Percentiles rank a stretch among this genome's conserved stretches.
These are phyloP conservation scores for Rhincodon typus DNA, from an alignment of 2,797 vertebrate species.

Conservation along the genomic window DNA sequence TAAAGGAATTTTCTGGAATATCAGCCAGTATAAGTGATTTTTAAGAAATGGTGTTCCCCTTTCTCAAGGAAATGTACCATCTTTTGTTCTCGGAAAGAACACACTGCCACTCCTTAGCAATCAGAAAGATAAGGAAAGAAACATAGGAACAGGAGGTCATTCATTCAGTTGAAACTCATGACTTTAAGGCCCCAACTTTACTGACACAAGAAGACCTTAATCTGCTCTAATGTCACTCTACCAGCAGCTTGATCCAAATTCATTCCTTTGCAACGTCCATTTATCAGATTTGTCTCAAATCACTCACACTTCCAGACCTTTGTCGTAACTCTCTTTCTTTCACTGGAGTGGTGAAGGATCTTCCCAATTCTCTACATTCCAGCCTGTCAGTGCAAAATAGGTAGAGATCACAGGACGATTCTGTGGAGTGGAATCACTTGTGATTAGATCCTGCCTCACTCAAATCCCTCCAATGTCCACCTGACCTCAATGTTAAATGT, in stretches of 20 bases:
- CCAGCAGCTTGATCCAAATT: not conserved
- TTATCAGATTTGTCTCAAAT: not conserved
- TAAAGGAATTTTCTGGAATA: not conserved
- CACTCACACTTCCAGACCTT: not conserved
- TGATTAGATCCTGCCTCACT: not conserved
- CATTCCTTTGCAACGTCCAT: not conserved
- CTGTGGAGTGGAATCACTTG: not conserved
- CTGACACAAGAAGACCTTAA: not conserved
- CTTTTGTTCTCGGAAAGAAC: not conserved
- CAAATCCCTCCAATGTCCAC: not conserved
- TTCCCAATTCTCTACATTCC: not conserved
- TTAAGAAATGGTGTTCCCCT: not conserved
- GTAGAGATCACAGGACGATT: not conserved
- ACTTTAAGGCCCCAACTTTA: not conserved
- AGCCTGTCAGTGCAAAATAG: not conserved
- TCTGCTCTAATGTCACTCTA: not conserved
- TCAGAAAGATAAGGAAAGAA: not conserved
- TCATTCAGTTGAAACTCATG: not conserved
- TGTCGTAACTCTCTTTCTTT: not conserved
- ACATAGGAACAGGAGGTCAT: not conserved
- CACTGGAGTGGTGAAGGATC: not conserved
- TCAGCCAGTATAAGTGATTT: not conserved
- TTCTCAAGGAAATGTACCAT: not conserved
- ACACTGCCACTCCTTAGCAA: not conserved
- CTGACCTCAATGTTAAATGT: not conserved